Evolutionary conservation across 2,888 invertebrate genomes (phyloP).

Genomic region (Acanthopleura granulata): DNA sequence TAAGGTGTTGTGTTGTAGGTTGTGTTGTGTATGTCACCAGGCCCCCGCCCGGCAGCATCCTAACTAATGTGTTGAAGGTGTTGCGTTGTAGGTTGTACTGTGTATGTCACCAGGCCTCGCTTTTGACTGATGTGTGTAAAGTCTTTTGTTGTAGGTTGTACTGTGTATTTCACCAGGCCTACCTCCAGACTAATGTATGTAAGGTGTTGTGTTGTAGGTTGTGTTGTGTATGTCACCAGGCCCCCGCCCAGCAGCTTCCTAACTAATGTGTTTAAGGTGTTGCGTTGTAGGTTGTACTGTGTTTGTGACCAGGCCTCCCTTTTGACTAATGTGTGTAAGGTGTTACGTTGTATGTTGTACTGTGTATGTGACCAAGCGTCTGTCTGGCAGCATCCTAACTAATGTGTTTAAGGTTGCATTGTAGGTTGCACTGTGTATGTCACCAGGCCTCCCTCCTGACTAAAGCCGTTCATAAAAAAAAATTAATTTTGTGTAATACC

Average conservation of each 20-base stretch:
- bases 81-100: conserved; percentile 46
- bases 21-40: too few species aligned
- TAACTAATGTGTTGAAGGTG: too few species aligned
- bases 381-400: conserved; percentile 68
- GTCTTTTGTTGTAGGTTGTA: conserved; percentile 39
- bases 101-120: conserved; percentile 65
- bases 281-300: background rate
- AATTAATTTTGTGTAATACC: too few species aligned
- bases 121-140: conserved; percentile 65
- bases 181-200: too few species aligned
- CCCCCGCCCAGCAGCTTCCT: conserved; percentile 68
- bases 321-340: too few species aligned
- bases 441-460: too few species aligned
- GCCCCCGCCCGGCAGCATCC: too few species aligned
- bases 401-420: conserved; percentile 60
- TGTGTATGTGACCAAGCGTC: conserved; percentile 63
- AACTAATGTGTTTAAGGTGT: conserved; percentile 66
- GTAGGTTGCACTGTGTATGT: too few species aligned
- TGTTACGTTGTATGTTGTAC: conserved; percentile 44
- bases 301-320: too few species aligned
- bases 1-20: conserved; percentile 28
- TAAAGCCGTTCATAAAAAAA: too few species aligned
- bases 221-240: conserved; percentile 61
- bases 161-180: too few species aligned
- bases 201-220: conserved; percentile 40